A percentile compares a stretch with the other conserved stretches of the same genome.
Evolutionary conservation across 1,140 invertebrate genomes (phyloP).

Genomic region (Hylyphantes graminicola): DNA sequence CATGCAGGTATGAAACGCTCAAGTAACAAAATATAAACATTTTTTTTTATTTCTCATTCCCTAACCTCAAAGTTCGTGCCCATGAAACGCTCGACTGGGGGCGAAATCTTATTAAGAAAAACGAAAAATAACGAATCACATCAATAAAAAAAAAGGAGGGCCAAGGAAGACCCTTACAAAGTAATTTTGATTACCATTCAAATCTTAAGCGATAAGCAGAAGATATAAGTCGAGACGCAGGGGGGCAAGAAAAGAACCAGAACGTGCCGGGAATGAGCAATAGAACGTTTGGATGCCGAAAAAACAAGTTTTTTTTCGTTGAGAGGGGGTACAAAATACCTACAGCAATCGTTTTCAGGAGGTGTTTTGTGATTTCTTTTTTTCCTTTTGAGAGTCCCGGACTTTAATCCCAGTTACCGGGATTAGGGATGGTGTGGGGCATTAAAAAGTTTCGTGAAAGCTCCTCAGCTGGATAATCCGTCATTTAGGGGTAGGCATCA

Average conservation of each 20-base stretch:
- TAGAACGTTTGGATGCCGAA: not conserved
- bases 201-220: slow-evolving; percentile 37
- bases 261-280: slow-evolving; percentile 46
- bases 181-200: slow-evolving; percentile 35
- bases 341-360: slow-evolving; percentile 21
- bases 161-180: slow-evolving; percentile 11
- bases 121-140: too few species aligned
- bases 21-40: too few species aligned
- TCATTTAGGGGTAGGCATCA: slow-evolving; percentile 17
- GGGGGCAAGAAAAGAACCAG: slow-evolving; percentile 27
- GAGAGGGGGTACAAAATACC: not conserved
- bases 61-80: too few species aligned
- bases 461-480: slow-evolving; percentile 27
- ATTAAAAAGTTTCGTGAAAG: slow-evolving; percentile 13
- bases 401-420: slow-evolving; percentile 11
- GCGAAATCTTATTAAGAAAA: too few species aligned
- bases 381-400: not conserved
- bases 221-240: slow-evolving; percentile 17
- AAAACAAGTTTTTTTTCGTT: not conserved
- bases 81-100: not conserved
- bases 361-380: slow-evolving; percentile 41
- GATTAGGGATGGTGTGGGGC: not conserved
- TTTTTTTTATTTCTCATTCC: too few species aligned
- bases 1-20: too few species aligned
- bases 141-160: not conserved